Base-by-base conservation (phyloP, 2,888 invertebrate species). In the Idaea biselata region DNA sequence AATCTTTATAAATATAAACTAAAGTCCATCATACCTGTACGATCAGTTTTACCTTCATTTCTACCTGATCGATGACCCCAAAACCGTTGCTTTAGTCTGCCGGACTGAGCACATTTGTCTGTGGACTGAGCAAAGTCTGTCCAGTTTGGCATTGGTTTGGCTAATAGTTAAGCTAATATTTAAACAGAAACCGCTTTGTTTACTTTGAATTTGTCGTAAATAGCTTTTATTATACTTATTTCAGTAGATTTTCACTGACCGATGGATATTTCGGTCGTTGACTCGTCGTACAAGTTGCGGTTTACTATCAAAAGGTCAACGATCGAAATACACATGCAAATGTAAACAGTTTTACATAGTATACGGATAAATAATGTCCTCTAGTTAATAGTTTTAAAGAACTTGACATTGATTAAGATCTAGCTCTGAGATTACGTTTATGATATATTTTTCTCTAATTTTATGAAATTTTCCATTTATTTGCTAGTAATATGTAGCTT, bases 281-380 rank as follows among this genome's bases (percentile, higher is more conserved):
- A 2, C 44, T 44, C 14, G 44, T 44, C 44, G 44, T 44, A 44
- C 11, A 44, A 44, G 14, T 44, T 44, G 44, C 44, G 44, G 44
- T 44, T 32, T 44, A 44, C 44, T 44, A 44, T 44, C 44, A 44
- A 44, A 44, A 64, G 71, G 70, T 70, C 68, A 71, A 67, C 55
- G 66, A 32, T 66, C 60, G 63, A 33, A 63, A 62, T n/a, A 56
- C 17, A 60, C 64, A 68, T 68, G 68, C 60, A 63, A 66, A 70
- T 66, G 60, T 62, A 66, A 61, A 60, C 60, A 56, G 61, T 68
- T 71, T 66, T 66, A 64, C 68, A 68, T 65, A 63, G 62, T 65
- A 58, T 17, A 55, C 58, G 54, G 67, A 67, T 70, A 65, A 64
- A 67, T 62, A 60, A 54, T 56, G 56, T 56, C 56, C 56, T 14